These are phyloP conservation scores for Mastomys coucha DNA, from an alignment of 2,113 vertebrate species.

Conservation along the genomic window DNA sequence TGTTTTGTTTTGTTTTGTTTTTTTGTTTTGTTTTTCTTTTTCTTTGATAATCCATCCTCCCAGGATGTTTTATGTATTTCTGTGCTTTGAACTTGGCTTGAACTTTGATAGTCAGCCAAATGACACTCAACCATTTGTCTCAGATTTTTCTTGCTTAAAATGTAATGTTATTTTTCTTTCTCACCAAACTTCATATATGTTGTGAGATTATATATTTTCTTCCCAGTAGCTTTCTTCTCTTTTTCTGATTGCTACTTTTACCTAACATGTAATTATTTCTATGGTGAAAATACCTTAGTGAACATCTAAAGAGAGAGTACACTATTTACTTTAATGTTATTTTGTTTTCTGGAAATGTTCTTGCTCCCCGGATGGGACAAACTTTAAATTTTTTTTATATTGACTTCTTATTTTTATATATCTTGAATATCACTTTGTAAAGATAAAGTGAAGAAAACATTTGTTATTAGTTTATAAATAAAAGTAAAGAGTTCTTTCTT, in stretches of 20 bases:
- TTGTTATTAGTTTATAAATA: neutral
- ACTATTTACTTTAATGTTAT: neutral
- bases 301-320: neutral
- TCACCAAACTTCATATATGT: constrained; percentile 4
- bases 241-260: constrained; percentile 22
- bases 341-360: neutral
- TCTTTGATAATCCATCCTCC: neutral
- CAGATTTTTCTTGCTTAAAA: neutral
- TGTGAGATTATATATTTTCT: neutral
- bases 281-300: neutral
- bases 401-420: neutral
- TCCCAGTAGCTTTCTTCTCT: neutral
- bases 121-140: neutral
- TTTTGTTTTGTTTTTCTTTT: neutral
- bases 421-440: neutral
- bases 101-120: neutral
- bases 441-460: neutral
- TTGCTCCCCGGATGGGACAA: neutral
- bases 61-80: neutral
- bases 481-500: neutral
- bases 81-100: neutral
- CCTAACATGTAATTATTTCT: neutral
- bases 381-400: neutral
- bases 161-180: neutral
- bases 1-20: neutral